Conservation (phyloP, 2,888 invertebrate genomes). For the Phragmatobia fuliginosa region DNA sequence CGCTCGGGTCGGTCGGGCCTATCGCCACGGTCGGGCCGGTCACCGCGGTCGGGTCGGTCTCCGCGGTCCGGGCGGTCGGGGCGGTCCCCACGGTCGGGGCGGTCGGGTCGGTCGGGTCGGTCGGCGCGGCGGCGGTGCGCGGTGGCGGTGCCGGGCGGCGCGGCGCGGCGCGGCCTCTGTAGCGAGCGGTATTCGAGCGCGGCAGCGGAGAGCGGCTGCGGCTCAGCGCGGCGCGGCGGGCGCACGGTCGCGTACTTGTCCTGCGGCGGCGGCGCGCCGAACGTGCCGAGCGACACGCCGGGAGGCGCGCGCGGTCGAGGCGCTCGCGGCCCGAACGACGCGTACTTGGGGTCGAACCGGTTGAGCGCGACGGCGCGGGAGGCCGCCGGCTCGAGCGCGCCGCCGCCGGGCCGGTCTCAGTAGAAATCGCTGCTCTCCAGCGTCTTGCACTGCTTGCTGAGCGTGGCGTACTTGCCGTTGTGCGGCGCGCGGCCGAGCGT, state of each 20-base stretch:
- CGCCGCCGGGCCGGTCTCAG: conserved; percentile 93
- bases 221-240: conserved; percentile 72
- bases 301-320: conserved; percentile 78
- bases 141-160: conserved; percentile 55
- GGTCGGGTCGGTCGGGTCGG: conserved; percentile 89
- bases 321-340: conserved; percentile 84
- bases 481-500: conserved; percentile 90
- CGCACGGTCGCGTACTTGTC: conserved; percentile 82
- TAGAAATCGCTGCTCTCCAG: conserved; percentile 97
- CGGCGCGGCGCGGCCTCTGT: conserved; percentile 82
- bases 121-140: conserved; percentile 86
- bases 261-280: conserved; percentile 62
- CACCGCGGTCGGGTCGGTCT: conserved; percentile 35
- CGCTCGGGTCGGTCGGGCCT: conserved; percentile 87
- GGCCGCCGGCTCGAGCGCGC: conserved; percentile 76
- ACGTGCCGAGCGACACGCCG: conserved; percentile 70
- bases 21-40: conserved; percentile 64
- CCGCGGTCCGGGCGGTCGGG: conserved; percentile 75
- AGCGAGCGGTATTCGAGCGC: conserved; percentile 87
- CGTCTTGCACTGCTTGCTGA: conserved; percentile 98
- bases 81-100: conserved; percentile 54
- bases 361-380: conserved; percentile 81
- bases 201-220: conserved; percentile 85
- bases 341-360: conserved; percentile 88
- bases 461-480: conserved; percentile 96